These are phyloP conservation scores for Xanthia icteritia DNA, from an alignment of 2,888 invertebrate species.

Conservation along the genomic window DNA sequence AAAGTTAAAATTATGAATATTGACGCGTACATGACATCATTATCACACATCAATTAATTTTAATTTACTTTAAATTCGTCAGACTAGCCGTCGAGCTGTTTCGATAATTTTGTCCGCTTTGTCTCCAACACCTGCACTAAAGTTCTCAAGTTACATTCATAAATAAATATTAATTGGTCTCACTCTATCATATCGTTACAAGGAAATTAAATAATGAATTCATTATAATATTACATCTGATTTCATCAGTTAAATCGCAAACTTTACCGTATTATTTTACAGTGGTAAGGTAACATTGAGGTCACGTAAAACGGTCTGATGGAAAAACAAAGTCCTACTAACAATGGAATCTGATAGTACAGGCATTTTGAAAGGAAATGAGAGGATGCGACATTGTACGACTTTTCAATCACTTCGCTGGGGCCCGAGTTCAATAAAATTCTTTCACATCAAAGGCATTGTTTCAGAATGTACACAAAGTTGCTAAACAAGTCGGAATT, in stretches of 20 bases:
- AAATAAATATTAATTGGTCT: constrained; percentile 55
- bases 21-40: constrained; percentile 59
- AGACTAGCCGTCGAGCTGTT: constrained; percentile 54
- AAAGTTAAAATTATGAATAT: constrained; percentile 40
- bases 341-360: constrained; percentile 18
- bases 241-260: constrained; percentile 1
- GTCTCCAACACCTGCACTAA: constrained; percentile 60
- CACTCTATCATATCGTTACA: constrained; percentile 28
- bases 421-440: constrained; percentile 27
- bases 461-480: constrained; percentile 47
- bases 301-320: not conserved
- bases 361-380: constrained; percentile 26
- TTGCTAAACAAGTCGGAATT: constrained; percentile 33
- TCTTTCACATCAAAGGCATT: constrained; percentile 43
- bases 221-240: not conserved
- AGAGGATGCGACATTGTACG: constrained; percentile 18
- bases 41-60: constrained; percentile 55
- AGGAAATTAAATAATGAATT: constrained; percentile 22
- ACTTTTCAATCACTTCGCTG: constrained; percentile 24
- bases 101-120: constrained; percentile 22
- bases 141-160: constrained; percentile 63
- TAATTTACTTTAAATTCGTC: constrained; percentile 51
- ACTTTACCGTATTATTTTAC: not conserved
- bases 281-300: not conserved
- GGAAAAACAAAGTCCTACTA: not conserved